Percentiles rank a stretch among this genome's conserved stretches.
These are phyloP conservation scores for Amphipyra tragopoginis DNA, from an alignment of 2,888 invertebrate species.

Conservation along the genomic window DNA sequence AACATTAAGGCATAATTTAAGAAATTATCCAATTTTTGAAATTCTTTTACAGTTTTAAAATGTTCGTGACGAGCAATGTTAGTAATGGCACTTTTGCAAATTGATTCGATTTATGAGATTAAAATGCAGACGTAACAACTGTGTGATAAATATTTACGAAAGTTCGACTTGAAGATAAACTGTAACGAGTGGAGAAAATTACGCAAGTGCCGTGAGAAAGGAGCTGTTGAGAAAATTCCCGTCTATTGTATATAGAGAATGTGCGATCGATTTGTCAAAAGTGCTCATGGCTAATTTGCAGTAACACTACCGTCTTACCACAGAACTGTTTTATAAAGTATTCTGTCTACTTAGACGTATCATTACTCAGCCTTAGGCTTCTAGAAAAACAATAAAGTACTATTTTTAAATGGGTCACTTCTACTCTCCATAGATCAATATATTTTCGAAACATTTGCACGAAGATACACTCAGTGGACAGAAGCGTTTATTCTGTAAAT, in stretches of 20 bases:
- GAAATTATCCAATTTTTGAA: conserved; percentile 30
- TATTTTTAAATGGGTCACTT: conserved; percentile 39
- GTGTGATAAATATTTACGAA: conserved; percentile 54
- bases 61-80: conserved; percentile 30
- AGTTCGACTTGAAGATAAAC: conserved; percentile 37
- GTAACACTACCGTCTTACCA: conserved; percentile 21
- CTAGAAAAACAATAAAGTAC: conserved; percentile 38
- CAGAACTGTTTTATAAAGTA: conserved; percentile 32
- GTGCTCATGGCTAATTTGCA: conserved; percentile 45
- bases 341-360: conserved; percentile 52
- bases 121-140: conserved; percentile 26
- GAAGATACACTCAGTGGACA: conserved; percentile 50
- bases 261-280: conserved; percentile 56
- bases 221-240: conserved; percentile 42
- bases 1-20: conserved; percentile 39
- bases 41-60: conserved; percentile 21
- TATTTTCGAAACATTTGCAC: conserved; percentile 31
- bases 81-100: conserved; percentile 51
- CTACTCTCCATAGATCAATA: conserved; percentile 16
- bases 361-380: conserved; percentile 18
- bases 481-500: conserved; percentile 53
- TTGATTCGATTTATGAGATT: conserved; percentile 38
- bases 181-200: conserved; percentile 44
- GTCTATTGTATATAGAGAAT: conserved; percentile 45
- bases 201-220: conserved; percentile 56